Percentiles rank a stretch among this genome's conserved stretches.
phyloP scores from a whole-genome alignment of 2,113 vertebrate species.

The Entelurus aequoreus region DNA sequence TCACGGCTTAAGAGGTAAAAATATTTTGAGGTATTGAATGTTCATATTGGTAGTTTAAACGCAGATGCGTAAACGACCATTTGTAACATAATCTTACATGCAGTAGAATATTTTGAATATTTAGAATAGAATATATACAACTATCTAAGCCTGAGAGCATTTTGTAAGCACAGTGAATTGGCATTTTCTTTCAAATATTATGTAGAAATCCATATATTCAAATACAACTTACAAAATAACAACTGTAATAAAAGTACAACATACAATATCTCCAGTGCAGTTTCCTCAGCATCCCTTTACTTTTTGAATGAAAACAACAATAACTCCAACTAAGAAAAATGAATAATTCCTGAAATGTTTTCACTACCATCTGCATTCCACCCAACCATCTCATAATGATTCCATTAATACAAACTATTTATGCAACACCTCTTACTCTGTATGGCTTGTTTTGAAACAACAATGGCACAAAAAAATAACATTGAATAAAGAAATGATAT shows the following conservation, averaged over 20 bases:
- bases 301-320: not conserved
- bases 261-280: not conserved
- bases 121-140: constrained; percentile 35
- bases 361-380: not conserved
- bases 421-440: not conserved
- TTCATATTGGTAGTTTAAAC: constrained; percentile 39
- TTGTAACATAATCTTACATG: constrained; percentile 17
- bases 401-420: not conserved
- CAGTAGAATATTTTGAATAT: constrained; percentile 6
- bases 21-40: constrained; percentile 59
- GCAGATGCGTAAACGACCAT: constrained; percentile 50
- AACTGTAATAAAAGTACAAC: constrained; percentile 6
- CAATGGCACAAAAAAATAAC: not conserved
- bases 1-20: constrained; percentile 57
- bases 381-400: not conserved
- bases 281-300: constrained; percentile 7
- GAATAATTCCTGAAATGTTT: not conserved
- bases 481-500: not conserved
- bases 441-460: not conserved
- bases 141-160: not conserved
- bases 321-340: not conserved
- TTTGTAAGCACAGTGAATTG: constrained; percentile 28
- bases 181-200: constrained; percentile 28
- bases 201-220: constrained; percentile 30
- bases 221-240: constrained; percentile 49